Base-by-base conservation (phyloP, 2,888 invertebrate species). In the Siphonodentalium dalli region DNA sequence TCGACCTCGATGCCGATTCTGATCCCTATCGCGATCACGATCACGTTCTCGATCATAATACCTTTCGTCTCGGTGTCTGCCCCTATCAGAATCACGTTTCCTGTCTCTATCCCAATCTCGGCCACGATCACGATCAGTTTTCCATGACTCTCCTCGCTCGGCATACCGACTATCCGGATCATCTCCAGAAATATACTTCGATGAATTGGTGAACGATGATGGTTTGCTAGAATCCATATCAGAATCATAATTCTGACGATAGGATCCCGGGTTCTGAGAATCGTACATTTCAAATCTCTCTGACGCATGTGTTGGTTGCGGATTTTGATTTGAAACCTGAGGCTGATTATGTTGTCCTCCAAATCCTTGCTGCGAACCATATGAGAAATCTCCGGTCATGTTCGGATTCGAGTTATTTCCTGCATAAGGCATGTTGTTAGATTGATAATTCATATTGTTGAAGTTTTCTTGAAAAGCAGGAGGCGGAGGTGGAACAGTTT, bases 31-130 rank as follows among this genome's bases (percentile, higher is more conserved):
- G 13, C 56, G 39, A 31, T 62, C 63, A 8, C 56, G 46, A 23
- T 62, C 57, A 39, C 59, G 49, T 44, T 63, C 58, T 33, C 59
- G 53, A 47, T 65, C 64, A 31, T 60, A 43, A 34, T 45, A 44
- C 9, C 53, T 41, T 35, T 55, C 55, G 38, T 38, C 9, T 7
- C 47, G 20, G 21, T 44, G 24, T 21, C 51, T 34, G 4, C 35
- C 26, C 35, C 46, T 23, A 38, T 41, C 41, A 20, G 61, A 53
- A 29, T 63, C 64, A 44, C 53, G 53, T 42, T 58, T 58, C 49
- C 61, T 57, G 41, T 54, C 49, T 26, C 35, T 41, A 29, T 63
- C 58, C 34, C 54, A 42, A 39, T 65, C 64, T 39, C 58, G 58
- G 21, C 54, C 56, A n/a, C 56, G 46, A 45, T 54, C 58, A 20